phyloP scores from a whole-genome alignment of 2,888 invertebrate species.

The Tetheella fluctuosa region DNA sequence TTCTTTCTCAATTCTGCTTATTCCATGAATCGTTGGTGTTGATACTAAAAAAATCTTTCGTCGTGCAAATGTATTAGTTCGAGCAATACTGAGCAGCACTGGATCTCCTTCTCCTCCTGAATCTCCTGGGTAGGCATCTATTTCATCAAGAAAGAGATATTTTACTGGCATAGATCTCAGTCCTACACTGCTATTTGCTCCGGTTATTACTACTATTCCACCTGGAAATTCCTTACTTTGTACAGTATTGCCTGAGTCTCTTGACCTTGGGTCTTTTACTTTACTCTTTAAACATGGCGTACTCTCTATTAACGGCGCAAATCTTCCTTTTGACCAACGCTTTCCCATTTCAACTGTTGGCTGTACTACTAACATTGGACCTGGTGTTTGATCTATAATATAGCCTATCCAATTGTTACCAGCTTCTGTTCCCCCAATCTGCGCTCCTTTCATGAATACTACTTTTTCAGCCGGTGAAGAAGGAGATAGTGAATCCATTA shows the following conservation, averaged over 20 bases:
- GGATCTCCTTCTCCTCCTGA: constrained; percentile 20
- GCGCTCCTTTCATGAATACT: constrained; percentile 17
- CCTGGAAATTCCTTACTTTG: constrained; percentile 20
- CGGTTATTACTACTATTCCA: constrained; percentile 18
- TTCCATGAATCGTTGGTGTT: constrained; percentile 16
- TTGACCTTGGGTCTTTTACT: constrained; percentile 20
- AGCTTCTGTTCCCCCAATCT: constrained; percentile 15
- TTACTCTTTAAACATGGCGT: constrained; percentile 19
- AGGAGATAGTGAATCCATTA: constrained; percentile 16
- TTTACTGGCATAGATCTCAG: constrained; percentile 17
- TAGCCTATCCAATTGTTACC: constrained; percentile 16
- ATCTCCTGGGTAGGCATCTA: constrained; percentile 19
- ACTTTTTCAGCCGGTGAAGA: constrained; percentile 15
- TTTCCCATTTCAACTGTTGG: constrained; percentile 17
- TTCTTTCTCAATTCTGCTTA: constrained; percentile 17
- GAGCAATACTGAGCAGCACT: constrained; percentile 18
- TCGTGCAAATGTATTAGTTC: constrained; percentile 20
- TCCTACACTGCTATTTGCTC: too few relatives aligned
- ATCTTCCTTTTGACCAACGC: constrained; percentile 17
- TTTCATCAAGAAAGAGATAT: too few relatives aligned
- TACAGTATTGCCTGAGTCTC: constrained; percentile 19
- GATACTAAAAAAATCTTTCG: constrained; percentile 20
- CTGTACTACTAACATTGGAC: constrained; percentile 17
- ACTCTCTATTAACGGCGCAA: constrained; percentile 17
- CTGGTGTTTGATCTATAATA: constrained; percentile 16